Evolutionary conservation across 2,797 vertebrate species (phyloP).

Genomic region (Chaetophractus vellerosus): DNA sequence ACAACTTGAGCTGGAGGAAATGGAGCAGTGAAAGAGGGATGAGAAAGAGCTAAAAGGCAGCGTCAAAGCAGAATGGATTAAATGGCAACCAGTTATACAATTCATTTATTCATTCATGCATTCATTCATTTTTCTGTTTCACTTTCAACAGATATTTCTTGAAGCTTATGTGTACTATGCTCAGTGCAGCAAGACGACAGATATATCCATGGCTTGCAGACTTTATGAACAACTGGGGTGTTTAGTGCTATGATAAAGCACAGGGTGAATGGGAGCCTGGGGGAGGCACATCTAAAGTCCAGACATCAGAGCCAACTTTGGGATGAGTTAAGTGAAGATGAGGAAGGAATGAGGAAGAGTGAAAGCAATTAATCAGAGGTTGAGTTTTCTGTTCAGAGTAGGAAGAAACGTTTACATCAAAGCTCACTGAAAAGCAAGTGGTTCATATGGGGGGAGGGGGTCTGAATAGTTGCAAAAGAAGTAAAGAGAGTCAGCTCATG

Average conservation of each 20-base stretch:
- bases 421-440: not conserved
- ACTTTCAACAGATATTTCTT: not conserved
- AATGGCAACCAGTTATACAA: not conserved
- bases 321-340: not conserved
- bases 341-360: not conserved
- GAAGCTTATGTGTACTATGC: not conserved
- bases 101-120: not conserved
- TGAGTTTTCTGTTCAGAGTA: not conserved
- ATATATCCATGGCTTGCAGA: not conserved
- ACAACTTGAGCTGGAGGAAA: not conserved
- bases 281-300: not conserved
- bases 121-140: not conserved
- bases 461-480: not conserved
- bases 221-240: not conserved
- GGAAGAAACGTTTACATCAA: not conserved
- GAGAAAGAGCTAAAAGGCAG: not conserved
- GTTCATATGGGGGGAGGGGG: not conserved
- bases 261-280: not conserved
- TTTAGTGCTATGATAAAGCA: not conserved
- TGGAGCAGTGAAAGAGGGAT: not conserved
- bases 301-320: not conserved
- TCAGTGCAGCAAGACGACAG: not conserved
- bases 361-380: not conserved
- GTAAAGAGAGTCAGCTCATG: not conserved
- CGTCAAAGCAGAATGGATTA: not conserved